These are phyloP conservation scores for Drosophila dives DNA, from an alignment of 2,888 invertebrate species.

Conservation along the genomic window DNA sequence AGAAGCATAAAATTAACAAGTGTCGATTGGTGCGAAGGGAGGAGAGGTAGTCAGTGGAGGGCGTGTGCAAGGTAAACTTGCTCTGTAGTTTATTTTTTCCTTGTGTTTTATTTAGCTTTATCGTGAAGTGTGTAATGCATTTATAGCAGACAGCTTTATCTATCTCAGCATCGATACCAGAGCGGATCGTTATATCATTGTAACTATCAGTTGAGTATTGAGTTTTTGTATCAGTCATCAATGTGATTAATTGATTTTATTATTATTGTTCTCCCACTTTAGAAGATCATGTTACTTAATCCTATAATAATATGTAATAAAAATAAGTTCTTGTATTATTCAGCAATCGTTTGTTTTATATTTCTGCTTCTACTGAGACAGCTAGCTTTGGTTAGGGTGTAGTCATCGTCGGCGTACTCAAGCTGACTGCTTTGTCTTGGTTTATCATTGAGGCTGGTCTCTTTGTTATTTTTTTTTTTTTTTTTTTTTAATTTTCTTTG, in stretches of 20 bases:
- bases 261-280: not conserved
- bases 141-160: not conserved
- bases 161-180: not conserved
- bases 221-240: not conserved
- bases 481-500: not conserved
- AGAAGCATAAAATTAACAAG: constrained; percentile 31
- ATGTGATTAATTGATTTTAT: not conserved
- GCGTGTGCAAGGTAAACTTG: constrained; percentile 65
- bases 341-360: not conserved
- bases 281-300: not conserved
- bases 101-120: not conserved
- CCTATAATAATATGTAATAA: not conserved
- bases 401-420: not conserved
- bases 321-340: not conserved
- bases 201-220: not conserved
- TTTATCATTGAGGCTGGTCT: not conserved
- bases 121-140: not conserved
- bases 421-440: not conserved
- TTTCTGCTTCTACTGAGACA: not conserved
- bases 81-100: not conserved
- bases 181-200: not conserved
- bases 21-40: not conserved
- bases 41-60: constrained; percentile 30
- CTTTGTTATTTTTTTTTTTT: not conserved
- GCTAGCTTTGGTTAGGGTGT: not conserved